Conservation (phyloP, 2,797 vertebrate species). For the Bradypus variegatus region DNA sequence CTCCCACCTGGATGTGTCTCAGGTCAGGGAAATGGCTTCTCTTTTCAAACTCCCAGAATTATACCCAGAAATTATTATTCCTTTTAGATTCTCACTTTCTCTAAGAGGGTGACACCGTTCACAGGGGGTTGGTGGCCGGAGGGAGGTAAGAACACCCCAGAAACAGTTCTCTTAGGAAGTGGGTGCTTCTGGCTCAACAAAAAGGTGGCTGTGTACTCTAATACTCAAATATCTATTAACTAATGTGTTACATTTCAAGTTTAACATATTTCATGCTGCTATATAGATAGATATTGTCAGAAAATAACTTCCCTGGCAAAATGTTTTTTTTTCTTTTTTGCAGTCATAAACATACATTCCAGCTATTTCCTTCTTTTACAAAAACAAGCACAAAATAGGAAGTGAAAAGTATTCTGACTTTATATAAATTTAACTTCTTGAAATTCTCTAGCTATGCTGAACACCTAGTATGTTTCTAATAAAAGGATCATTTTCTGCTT, state of each 20-base stretch:
- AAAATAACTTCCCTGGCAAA: not conserved
- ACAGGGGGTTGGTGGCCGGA: rapidly evolving
- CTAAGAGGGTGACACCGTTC: not conserved
- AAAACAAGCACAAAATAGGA: not conserved
- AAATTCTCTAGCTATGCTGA: not conserved
- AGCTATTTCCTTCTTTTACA: not conserved
- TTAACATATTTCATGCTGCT: not conserved
- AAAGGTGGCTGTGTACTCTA: rapidly evolving
- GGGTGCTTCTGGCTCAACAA: rapidly evolving
- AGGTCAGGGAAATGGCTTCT: not conserved
- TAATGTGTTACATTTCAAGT: rapidly evolving
- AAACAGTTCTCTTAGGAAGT: rapidly evolving
- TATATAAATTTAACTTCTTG: not conserved
- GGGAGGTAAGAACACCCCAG: too few species aligned
- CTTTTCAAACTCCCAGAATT: not conserved
- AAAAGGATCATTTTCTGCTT: not conserved
- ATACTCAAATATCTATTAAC: rapidly evolving
- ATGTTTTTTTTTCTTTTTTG: not conserved
- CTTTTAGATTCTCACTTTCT: not conserved
- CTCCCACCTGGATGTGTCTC: not conserved
- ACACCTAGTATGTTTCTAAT: not conserved
- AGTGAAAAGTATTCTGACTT: not conserved
- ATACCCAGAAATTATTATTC: not conserved
- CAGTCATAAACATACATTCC: not conserved
- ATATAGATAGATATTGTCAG: rapidly evolving